Percentiles rank a stretch among this genome's conserved stretches.
phyloP scores from a whole-genome alignment of 2,797 vertebrate genomes.

The Coendou prehensilis region DNA sequence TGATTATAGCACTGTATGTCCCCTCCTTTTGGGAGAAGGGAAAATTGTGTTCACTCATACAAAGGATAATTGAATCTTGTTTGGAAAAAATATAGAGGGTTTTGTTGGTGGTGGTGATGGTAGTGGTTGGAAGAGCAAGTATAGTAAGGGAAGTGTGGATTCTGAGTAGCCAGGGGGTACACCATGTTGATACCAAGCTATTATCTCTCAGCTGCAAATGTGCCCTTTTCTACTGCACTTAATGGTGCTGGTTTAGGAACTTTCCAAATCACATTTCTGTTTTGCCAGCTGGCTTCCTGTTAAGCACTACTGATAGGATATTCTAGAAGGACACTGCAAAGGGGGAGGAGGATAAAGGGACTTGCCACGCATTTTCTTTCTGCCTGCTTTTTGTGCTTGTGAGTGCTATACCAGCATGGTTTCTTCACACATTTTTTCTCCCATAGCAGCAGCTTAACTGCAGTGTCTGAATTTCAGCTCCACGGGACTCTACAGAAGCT shows the following conservation, averaged over 20 bases:
- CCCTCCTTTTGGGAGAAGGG: neutral
- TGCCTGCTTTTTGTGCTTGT: neutral
- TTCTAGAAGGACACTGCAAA: neutral
- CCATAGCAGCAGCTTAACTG: neutral
- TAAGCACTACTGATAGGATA: neutral
- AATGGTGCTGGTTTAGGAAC: neutral
- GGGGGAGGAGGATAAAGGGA: neutral
- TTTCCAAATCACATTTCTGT: neutral
- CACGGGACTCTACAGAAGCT: neutral
- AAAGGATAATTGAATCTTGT: neutral
- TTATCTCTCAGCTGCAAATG: neutral
- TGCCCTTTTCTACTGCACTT: neutral
- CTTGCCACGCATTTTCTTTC: neutral
- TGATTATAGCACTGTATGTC: neutral
- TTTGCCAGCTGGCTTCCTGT: slow-evolving; percentile 26
- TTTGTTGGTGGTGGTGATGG: neutral
- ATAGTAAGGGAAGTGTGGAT: neutral
- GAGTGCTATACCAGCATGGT: neutral
- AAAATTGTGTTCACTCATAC: slow-evolving; percentile 11
- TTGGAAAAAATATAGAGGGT: neutral
- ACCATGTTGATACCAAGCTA: neutral
- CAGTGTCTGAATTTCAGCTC: neutral
- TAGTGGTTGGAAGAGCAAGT: neutral
- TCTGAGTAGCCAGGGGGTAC: neutral
- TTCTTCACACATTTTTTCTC: neutral